Evolutionary conservation across 2,797 vertebrate genomes (phyloP).

Genomic region (Sebastes ruberrimus): DNA sequence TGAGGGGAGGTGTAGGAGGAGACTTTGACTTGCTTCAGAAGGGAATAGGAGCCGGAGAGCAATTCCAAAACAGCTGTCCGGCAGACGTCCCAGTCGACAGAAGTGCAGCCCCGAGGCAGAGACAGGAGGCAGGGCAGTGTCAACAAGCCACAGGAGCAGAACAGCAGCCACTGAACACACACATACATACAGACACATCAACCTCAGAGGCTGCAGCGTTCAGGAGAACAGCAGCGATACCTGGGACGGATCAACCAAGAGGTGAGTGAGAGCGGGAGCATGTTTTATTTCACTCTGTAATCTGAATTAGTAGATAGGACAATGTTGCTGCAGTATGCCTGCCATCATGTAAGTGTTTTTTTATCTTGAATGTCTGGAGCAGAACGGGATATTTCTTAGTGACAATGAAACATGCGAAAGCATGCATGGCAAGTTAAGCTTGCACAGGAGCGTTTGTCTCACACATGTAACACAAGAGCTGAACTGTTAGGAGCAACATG

Average conservation of each 20-base stretch:
- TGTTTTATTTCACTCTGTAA: conserved; percentile 3
- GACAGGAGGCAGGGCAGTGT: conserved; percentile 62
- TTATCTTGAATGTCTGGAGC: neutral
- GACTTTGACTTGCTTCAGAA: conserved; percentile 73
- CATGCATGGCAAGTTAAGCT: conserved; percentile 19
- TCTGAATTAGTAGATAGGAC: neutral
- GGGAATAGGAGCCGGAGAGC: conserved; percentile 74
- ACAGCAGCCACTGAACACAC: conserved; percentile 48
- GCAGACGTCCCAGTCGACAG: conserved; percentile 77
- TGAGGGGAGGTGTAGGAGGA: conserved; percentile 71
- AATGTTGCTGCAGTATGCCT: neutral
- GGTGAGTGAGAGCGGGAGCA: conserved; percentile 57
- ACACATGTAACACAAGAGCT: conserved; percentile 38
- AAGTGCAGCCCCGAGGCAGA: conserved; percentile 68
- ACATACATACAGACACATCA: conserved; percentile 16
- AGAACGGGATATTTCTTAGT: conserved; percentile 7
- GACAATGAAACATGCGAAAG: conserved; percentile 11
- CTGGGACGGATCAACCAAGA: conserved; percentile 36
- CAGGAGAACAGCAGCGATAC: conserved; percentile 14
- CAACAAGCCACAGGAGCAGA: conserved; percentile 64
- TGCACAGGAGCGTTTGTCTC: conserved; percentile 12
- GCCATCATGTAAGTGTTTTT: neutral
- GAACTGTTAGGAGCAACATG: conserved; percentile 55
- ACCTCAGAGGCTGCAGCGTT: conserved; percentile 29
- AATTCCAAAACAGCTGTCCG: conserved; percentile 85